Conservation (phyloP, 2,113 vertebrate species). For the Myotis davidii region DNA sequence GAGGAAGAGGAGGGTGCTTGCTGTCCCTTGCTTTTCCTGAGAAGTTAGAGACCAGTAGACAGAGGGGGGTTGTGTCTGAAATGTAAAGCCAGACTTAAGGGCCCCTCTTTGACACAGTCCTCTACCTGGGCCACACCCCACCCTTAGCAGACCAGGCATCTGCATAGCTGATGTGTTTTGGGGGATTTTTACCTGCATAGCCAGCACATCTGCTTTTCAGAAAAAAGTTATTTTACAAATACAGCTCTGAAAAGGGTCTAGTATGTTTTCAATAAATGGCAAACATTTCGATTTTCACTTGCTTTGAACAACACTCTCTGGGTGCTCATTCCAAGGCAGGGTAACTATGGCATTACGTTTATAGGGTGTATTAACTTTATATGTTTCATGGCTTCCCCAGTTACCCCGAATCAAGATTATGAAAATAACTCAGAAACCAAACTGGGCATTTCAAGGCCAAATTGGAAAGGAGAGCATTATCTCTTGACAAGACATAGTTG, state of each 20-base stretch:
- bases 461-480: conserved; percentile 63
- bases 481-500: conserved; percentile 77
- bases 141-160: neutral
- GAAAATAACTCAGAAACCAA: conserved; percentile 41
- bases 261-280: conserved; percentile 64
- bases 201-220: neutral
- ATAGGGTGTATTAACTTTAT: neutral
- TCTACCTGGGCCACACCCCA: too few relatives aligned
- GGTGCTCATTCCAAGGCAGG: neutral
- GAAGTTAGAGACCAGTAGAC: neutral
- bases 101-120: neutral
- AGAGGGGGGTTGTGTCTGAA: neutral
- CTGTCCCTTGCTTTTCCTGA: neutral
- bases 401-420: conserved; percentile 37
- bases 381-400: neutral
- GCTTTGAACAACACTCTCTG: conserved; percentile 11
- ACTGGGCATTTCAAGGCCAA: conserved; percentile 72
- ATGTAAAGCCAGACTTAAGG: neutral
- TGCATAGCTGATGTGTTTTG: neutral
- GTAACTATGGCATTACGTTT: conserved; percentile 10
- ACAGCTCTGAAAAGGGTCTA: conserved; percentile 62
- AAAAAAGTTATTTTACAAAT: conserved; percentile 6
- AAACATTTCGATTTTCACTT: conserved; percentile 68
- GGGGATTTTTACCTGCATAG: neutral
- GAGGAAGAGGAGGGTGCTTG: neutral